A percentile compares a stretch with the other conserved stretches of the same genome.
These are phyloP conservation scores for Sanderia malayensis DNA, from an alignment of 30 jellyfish, hydroid and myxozoan species.

Conservation along the genomic window DNA sequence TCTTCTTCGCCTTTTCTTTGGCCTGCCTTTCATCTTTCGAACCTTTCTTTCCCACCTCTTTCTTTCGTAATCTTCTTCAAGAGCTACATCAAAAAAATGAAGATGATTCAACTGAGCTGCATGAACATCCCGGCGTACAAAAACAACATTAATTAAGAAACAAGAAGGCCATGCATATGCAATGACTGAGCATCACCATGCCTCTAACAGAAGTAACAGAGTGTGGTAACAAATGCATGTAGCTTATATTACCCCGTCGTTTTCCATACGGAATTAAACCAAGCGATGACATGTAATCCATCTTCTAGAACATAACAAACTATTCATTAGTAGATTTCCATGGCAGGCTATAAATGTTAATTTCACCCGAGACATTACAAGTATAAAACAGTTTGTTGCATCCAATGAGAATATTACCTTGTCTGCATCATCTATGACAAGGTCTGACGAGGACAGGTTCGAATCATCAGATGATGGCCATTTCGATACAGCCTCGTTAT, in stretches of 20 bases:
- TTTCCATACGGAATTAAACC: conserved; percentile 84
- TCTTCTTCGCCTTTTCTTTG: conserved; percentile 67
- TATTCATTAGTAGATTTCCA: too few species aligned
- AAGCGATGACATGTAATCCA: conserved; percentile 64
- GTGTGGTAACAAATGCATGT: too few species aligned
- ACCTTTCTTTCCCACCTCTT: conserved; percentile 90
- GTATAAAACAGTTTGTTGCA: too few species aligned
- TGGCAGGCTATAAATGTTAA: too few species aligned
- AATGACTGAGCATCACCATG: too few species aligned
- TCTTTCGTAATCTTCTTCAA: conserved; percentile 84
- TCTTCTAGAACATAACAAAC: conserved; percentile 77
- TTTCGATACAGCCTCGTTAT: conserved; percentile 5
- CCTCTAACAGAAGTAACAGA: too few species aligned
- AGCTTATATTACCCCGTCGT: conserved; percentile 56
- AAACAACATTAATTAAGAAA: too few species aligned
- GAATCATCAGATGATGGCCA: conserved; percentile 15
- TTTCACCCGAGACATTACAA: too few species aligned
- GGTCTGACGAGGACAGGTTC: not conserved
- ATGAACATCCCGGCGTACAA: too few species aligned
- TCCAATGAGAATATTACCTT: conserved; percentile 21
- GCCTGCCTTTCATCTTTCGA: conserved; percentile 82
- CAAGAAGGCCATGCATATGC: too few species aligned
- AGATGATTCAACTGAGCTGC: too few species aligned
- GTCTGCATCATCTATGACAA: conserved; percentile 26
- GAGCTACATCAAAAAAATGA: too few species aligned